phyloP scores from a whole-genome alignment of 2,113 vertebrate species.

The Spheniscus mendiculus region DNA sequence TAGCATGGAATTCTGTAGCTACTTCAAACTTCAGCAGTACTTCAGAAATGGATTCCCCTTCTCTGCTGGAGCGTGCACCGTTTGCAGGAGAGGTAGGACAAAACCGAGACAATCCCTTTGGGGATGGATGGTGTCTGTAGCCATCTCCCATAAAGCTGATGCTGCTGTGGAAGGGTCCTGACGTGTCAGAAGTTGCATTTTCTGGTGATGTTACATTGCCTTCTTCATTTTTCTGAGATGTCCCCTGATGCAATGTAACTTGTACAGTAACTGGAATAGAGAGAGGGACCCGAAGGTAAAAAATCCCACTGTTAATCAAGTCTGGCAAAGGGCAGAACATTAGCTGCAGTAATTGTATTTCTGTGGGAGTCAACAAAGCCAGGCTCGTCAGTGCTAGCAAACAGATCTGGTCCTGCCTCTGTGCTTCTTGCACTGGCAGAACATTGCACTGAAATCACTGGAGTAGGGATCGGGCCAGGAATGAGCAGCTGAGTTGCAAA shows the following conservation, averaged over 20 bases:
- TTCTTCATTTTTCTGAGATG: not conserved
- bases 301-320: not conserved
- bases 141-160: not conserved
- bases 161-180: not conserved
- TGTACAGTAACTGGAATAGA: not conserved
- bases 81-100: not conserved
- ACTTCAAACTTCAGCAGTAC: not conserved
- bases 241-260: not conserved
- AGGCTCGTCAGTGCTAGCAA: not conserved
- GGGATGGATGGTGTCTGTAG: not conserved
- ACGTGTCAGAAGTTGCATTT: not conserved
- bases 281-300: not conserved
- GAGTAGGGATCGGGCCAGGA: slow-evolving; percentile 49
- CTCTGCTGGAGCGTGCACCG: not conserved
- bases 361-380: not conserved
- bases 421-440: slow-evolving; percentile 1
- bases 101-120: not conserved
- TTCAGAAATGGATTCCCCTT: not conserved
- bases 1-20: not conserved
- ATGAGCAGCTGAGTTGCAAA: slow-evolving; percentile 69
- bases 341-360: not conserved
- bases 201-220: not conserved
- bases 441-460: slow-evolving; percentile 22
- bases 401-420: slow-evolving; percentile 41
- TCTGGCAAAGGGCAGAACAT: not conserved